Base-by-base conservation (phyloP, 2,888 invertebrate genomes). In the Abscondita cerata region DNA sequence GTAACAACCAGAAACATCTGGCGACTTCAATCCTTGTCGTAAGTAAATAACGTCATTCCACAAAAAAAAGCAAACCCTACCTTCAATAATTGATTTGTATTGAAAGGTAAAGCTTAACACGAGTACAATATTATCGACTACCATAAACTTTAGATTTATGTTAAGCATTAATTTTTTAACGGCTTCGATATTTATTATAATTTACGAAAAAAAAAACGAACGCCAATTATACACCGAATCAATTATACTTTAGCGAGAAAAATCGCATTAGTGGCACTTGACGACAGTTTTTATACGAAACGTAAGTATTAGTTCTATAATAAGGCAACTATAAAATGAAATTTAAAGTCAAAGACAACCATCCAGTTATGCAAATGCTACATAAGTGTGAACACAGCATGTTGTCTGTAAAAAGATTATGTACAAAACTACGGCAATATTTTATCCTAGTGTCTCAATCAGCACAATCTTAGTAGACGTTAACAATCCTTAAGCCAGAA, bases 391-490 rank as follows among this genome's bases (percentile, higher is more conserved):
- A 72, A 72, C 72, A 72, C 69, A 66, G 62, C 67, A 58, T 67
- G 69, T 71, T 71, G 68, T 68, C 71, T 71, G 71, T 69, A 69
- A 68, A 69, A 70, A 70, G 70, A 71, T 71, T 68, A 70, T 68
- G 68, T 70, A 66, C 69, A 69, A 70, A 72, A 72, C 70, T 70
- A 62, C 52, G 56, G 68, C 65, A 70, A 71, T 72, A 73, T 70
- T 72, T 72, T 71, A 72, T 67, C 69, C 66, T 69, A 70, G 71
- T 70, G 72, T 72, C 72, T 72, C 71, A 71, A 72, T 73, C 67
- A 66, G 52, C 52, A 59, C 59, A 63, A 59, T 59, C 62, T 55
- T 25, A 33, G 54, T 31, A 50, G 52, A 40, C 54, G 48, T 44
- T 40, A 56, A 62, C 62, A 52, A 62, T 31, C 54, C 54, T 54